Base-by-base conservation (phyloP, 92 coral and sea anemone species). In the Heteractis magnifica region DNA sequence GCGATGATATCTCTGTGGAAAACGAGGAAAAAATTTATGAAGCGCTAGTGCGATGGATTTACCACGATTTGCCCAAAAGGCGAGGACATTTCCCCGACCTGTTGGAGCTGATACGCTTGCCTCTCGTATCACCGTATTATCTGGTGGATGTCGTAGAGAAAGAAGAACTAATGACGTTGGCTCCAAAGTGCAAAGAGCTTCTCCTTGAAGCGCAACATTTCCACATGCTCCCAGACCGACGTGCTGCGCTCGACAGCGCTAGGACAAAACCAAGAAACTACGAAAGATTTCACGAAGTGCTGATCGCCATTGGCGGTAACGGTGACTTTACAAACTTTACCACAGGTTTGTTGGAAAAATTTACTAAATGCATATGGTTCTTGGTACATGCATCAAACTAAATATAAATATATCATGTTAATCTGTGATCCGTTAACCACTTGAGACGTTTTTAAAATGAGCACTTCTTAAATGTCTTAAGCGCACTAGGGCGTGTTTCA, bases 151-250 rank as follows among this genome's bases (percentile, higher is more conserved):
- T 92, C 68, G 97, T 97, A 51, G 99, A 97, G 65, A 91, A 92
- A 80, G 99, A 97, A 75, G 95, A 92, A 81, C 92, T 97, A 1
- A 86, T 97, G 62, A 82, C 86, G 51, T 71, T 91, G 77, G 84
- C 93, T 5, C 95, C 95, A 8, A 81, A 94, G 60, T 97, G 99
- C 74, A 88, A 89, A 83, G 94, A 90, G 75, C 88, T 97, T 8
- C 91, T 97, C 16, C 90, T 90, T 13, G 99, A 97, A 71, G 99
- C 99, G 76, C 99, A 97, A 72, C 99, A 97, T 82, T 97, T 89
- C 79, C 99, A 97, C 80, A 94, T 97, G 99, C 90, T 97, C 52
- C 99, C 99, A 19, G 99, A 97, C 79, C 90, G 99, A 41, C 92
- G 99, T 15, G 82, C 94, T 71, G 78, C 91, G 53, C 91, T 97